phyloP scores from a whole-genome alignment of 2,888 invertebrate genomes.

The Andrena bucephala region DNA sequence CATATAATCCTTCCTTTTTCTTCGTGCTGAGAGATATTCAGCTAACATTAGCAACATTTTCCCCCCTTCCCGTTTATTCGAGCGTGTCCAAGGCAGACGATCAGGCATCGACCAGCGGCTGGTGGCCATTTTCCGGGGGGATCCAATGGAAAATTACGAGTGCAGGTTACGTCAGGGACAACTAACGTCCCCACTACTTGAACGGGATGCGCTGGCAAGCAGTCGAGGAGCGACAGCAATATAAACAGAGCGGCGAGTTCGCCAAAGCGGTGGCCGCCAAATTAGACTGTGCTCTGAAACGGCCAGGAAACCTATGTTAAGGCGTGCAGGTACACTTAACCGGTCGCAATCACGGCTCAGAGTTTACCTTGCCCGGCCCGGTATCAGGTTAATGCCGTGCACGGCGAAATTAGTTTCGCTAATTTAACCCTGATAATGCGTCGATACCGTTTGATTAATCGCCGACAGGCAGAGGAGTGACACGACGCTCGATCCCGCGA shows the following conservation, averaged over 20 bases:
- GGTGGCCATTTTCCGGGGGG: no score
- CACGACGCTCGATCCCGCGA: conserved; percentile 26
- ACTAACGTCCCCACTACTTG: conserved; percentile 53
- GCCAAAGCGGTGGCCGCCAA: conserved; percentile 68
- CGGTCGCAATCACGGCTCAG: conserved; percentile 65
- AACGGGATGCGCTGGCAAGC: conserved; percentile 34
- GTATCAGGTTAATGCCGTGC: conserved; percentile 65
- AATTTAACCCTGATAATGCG: conserved; percentile 62
- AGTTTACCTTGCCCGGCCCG: conserved; percentile 68
- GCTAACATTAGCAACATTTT: no score
- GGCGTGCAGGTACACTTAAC: conserved; percentile 68
- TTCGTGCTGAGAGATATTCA: neutral
- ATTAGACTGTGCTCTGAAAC: conserved; percentile 61
- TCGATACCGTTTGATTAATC: conserved; percentile 57
- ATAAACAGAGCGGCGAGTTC: conserved; percentile 61
- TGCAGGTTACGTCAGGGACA: conserved; percentile 32
- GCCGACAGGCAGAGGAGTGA: neutral
- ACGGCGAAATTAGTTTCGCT: conserved; percentile 65
- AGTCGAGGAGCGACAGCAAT: conserved; percentile 49
- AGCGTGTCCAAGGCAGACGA: no score
- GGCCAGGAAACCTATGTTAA: conserved; percentile 61
- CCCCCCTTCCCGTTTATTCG: no score
- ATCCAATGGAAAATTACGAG: conserved; percentile 13
- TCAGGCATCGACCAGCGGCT: no score
- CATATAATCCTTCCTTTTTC: neutral